Evolutionary conservation across 2,113 vertebrate genomes (phyloP).

Genomic region (Cyprinus carpio): DNA sequence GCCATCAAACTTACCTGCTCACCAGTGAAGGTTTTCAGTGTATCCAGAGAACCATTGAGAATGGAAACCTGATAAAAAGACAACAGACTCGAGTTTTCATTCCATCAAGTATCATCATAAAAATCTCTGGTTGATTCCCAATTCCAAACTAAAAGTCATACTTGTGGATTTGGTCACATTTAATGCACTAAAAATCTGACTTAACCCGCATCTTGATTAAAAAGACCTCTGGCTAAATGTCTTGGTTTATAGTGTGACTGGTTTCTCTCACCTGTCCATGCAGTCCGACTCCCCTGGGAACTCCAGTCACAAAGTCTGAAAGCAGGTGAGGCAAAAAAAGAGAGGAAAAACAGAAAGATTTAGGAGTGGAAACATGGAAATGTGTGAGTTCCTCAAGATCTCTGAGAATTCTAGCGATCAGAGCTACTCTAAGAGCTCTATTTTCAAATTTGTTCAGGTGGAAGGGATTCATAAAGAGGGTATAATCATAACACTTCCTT

Average conservation of each 20-base stretch:
- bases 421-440: conserved; percentile 40
- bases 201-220: neutral
- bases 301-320: conserved; percentile 86
- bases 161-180: neutral
- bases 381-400: conserved; percentile 17
- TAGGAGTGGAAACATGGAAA: conserved; percentile 50
- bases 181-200: no score
- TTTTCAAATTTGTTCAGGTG: conserved; percentile 26
- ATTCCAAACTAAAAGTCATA: neutral
- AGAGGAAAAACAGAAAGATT: conserved; percentile 47
- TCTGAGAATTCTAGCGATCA: conserved; percentile 38
- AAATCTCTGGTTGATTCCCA: neutral
- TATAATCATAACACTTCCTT: conserved; percentile 16
- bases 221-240: neutral
- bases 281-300: conserved; percentile 85
- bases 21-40: conserved; percentile 83
- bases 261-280: conserved; percentile 84
- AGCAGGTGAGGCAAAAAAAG: conserved; percentile 44
- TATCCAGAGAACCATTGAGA: conserved; percentile 82
- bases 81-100: neutral
- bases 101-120: neutral
- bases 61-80: conserved; percentile 81
- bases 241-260: neutral
- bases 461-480: neutral
- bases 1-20: conserved; percentile 81